Base-by-base conservation (phyloP, 2,888 invertebrate genomes). In the Alloscopus bannaensis region DNA sequence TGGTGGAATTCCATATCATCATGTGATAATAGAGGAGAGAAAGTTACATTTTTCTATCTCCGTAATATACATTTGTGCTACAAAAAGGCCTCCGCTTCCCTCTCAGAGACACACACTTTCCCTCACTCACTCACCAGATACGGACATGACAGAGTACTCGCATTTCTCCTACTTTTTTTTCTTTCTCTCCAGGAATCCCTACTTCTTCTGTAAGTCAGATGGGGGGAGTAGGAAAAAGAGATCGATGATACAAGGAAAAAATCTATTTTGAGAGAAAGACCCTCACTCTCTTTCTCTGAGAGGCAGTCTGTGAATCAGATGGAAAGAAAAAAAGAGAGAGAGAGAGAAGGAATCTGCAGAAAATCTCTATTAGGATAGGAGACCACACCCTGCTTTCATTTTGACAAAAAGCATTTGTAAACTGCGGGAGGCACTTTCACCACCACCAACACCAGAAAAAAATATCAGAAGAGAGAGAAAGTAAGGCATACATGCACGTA, bases 311-410 rank as follows among this genome's bases (percentile, higher is more conserved):
- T 13, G 1, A 42, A 8, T 45, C 26, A 24, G 8, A 70, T 28
- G 22, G 60, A 28, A 40, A 26, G 40, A 55, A 50, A 55, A 40
- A n/a, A 2, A 65, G 57, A 45, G 57, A 66, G 36, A 66, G 20
- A 62, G 73, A 24, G 59, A 68, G 60, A 77, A 57, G 57, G 75
- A 77, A 70, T 71, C 81, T 78, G 73, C 57, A 75, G 75, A 75
- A 82, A 83, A 83, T 83, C 81, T 83, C 71, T 83, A 81, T 81
- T 81, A 81, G 68, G 69, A 45, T 69, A 59, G 42, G 78, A 81
- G 83, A 79, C 83, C 83, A 83, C 83, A 81, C 83, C 83, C 83
- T 81, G 81, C 75, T 83, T 83, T 81, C 83, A 83, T 83, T 83
- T 81, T 79, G 83, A 79, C 78, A 81, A 83, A 78, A 81, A 77